Evolutionary conservation across 2,888 invertebrate species (phyloP).

Genomic region (Linnaemya vulpina): DNA sequence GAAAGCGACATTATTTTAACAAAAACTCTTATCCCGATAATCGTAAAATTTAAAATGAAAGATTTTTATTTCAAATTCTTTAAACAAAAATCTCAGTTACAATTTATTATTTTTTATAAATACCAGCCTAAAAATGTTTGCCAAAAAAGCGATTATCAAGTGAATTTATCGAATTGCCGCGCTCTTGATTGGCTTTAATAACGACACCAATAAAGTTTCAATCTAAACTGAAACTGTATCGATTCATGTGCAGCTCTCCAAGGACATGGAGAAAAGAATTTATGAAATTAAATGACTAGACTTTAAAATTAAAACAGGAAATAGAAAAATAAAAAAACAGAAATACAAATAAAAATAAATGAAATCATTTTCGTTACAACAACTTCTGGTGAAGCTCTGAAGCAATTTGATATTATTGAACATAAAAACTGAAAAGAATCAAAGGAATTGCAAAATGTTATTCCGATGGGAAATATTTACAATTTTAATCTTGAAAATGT

Average conservation of each 20-base stretch:
- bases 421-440: background rate
- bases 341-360: slow-evolving; percentile 8
- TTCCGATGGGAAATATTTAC: slow-evolving; percentile 41
- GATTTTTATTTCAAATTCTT: too few species aligned
- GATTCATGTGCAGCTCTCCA: background rate
- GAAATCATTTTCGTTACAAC: slow-evolving; percentile 1
- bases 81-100: too few species aligned
- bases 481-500: slow-evolving; percentile 23
- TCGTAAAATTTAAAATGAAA: too few species aligned
- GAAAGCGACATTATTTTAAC: background rate
- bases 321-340: background rate
- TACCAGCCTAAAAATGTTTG: too few species aligned
- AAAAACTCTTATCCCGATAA: too few species aligned
- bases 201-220: background rate
- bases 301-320: background rate
- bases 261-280: background rate
- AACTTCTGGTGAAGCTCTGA: slow-evolving; percentile 24
- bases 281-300: slow-evolving; percentile 43
- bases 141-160: too few species aligned
- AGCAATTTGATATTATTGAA: slow-evolving; percentile 20
- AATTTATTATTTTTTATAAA: too few species aligned
- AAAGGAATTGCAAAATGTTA: background rate
- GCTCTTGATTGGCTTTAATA: background rate
- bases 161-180: background rate
- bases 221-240: background rate